These are phyloP conservation scores for Melinopterus prodromus DNA, from an alignment of 2,888 invertebrate genomes.

Conservation along the genomic window DNA sequence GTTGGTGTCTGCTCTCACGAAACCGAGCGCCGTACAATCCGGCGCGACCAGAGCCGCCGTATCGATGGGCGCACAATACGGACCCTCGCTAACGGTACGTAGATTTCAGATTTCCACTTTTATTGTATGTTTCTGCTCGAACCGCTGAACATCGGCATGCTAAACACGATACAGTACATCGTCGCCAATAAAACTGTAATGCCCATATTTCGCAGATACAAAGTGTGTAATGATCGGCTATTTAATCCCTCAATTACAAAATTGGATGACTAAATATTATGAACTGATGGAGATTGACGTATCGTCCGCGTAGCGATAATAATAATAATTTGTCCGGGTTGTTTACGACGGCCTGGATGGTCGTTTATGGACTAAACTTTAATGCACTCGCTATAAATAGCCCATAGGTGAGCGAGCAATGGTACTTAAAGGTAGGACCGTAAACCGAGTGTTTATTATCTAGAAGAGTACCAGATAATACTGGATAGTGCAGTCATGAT, in stretches of 20 bases:
- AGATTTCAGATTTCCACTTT: constrained; percentile 4
- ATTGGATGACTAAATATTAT: not conserved
- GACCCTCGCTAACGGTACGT: not conserved
- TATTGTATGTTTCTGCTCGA: not conserved
- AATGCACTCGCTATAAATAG: not conserved
- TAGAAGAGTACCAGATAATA: too few species aligned
- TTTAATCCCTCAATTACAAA: not conserved
- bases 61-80: not conserved
- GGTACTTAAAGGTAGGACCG: too few species aligned
- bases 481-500: too few species aligned
- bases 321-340: not conserved
- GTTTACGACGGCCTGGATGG: not conserved
- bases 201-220: not conserved
- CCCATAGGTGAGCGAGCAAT: not conserved
- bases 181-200: not conserved
- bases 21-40: not conserved
- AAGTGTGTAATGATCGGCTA: not conserved
- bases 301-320: not conserved
- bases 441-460: too few species aligned
- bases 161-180: not conserved
- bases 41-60: not conserved
- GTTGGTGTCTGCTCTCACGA: not conserved
- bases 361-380: not conserved
- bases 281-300: not conserved
- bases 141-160: not conserved